These are phyloP conservation scores for Achlya flavicornis DNA, from an alignment of 2,888 invertebrate species.

Conservation along the genomic window DNA sequence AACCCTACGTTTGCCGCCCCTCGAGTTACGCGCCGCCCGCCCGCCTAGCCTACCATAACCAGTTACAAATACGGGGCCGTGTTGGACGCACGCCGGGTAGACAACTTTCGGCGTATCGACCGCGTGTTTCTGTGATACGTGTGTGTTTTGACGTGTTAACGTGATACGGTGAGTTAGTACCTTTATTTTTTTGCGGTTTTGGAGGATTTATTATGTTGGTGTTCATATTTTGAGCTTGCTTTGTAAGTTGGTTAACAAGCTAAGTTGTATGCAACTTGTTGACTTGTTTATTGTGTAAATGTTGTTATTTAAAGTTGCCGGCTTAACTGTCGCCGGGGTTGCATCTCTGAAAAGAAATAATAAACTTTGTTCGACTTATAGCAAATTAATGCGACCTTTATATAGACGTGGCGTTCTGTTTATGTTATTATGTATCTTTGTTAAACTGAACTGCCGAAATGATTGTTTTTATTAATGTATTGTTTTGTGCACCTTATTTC, in stretches of 20 bases:
- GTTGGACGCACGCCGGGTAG: slow-evolving; percentile 56
- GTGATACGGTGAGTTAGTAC: slow-evolving; percentile 21
- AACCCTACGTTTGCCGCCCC: slow-evolving; percentile 37
- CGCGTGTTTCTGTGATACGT: slow-evolving; percentile 54
- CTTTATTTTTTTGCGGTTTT: slow-evolving; percentile 10
- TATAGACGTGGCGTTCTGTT: not conserved
- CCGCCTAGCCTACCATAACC: slow-evolving; percentile 35
- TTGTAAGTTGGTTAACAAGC: not conserved
- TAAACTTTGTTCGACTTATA: too few relatives aligned
- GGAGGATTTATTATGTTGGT: not conserved
- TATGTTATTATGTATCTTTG: not conserved
- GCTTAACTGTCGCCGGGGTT: not conserved
- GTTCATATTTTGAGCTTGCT: not conserved
- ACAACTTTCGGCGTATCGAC: slow-evolving; percentile 44
- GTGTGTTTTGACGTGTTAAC: slow-evolving; percentile 49
- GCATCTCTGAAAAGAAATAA: not conserved
- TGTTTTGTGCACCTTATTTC: too few relatives aligned
- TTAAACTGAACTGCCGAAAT: too few relatives aligned
- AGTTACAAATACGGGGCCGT: slow-evolving; percentile 62
- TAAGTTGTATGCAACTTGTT: not conserved
- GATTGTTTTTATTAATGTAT: too few relatives aligned
- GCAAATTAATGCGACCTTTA: too few relatives aligned
- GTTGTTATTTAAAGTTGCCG: not conserved
- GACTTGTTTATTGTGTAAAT: not conserved
- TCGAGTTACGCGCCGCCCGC: slow-evolving; percentile 42